Base-by-base conservation (phyloP, 2,888 invertebrate species). In the Pyrrhia umbra region DNA sequence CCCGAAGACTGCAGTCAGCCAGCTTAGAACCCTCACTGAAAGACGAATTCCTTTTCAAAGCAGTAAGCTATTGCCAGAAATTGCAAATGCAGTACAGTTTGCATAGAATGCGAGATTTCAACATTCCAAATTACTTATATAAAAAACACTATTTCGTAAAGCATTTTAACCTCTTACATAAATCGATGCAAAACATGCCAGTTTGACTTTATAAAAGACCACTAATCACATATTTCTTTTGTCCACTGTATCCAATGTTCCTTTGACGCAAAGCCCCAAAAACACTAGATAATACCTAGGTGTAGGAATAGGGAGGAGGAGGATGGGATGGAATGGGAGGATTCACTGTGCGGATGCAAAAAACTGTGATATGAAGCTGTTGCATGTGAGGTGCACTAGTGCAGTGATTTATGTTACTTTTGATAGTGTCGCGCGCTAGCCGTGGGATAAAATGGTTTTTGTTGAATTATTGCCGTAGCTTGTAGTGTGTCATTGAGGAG, bases 11-110 rank as follows among this genome's bases (percentile, higher is more conserved):
- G 45, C 10, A 64, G 59, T 61, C 46, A 46, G 13, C 16, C 18
- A 9, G 59, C 59, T 72, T 72, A 72, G 37, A 43, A 43, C 63
- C 61, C 42, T 59, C 46, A 25, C 46, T 59, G 54, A 61, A 58
- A 71, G 65, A 64, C 47, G 77, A 57, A 68, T 62, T 21, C 60
- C 62, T 79, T 65, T 59, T 79, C 62, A 76, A 79, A 80, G 58
- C 43, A 27, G 46, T 56, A 55, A 57, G 34, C 34, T 55, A 45
- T 63, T 63, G 46, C 71, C 25, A 13, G 43, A 54, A 60, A 75
- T 75, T 55, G 50, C 25, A 61, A 16, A 13, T 46, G 54, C 47
- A 20, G 3, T 54, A 27, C 30, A 55, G 23, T 46, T 64, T 27
- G 27, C 16, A 10, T 10, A 18, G n/a, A 16, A 40, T 10, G 43